Evolutionary conservation across 2,113 vertebrate species (phyloP).

Genomic region (Dolichallabes microphthalmus): DNA sequence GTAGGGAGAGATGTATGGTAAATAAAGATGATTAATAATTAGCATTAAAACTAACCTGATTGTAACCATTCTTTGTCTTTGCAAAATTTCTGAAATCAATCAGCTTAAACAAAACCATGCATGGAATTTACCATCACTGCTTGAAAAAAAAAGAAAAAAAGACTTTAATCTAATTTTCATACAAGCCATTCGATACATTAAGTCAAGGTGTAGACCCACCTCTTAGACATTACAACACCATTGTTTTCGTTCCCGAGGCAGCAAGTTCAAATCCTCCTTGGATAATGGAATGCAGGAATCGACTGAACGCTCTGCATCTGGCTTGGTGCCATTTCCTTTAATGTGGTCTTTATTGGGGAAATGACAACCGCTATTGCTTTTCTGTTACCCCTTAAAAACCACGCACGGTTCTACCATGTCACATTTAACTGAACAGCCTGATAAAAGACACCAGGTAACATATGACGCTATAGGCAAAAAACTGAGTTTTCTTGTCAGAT

Average conservation of each 20-base stretch:
- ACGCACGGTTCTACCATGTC: background rate
- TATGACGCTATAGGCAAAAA: background rate
- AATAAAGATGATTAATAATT: background rate
- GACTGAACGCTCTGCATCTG: background rate
- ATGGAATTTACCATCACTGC: background rate
- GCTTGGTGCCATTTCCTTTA: constrained; percentile 8
- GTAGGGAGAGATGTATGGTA: background rate
- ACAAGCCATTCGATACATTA: constrained; percentile 23
- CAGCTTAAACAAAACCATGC: constrained; percentile 11
- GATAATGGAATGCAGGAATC: constrained; percentile 1
- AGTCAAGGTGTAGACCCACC: constrained; percentile 22
- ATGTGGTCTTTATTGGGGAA: background rate
- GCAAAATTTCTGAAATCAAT: background rate
- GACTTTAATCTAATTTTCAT: constrained; percentile 33
- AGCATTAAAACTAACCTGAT: background rate
- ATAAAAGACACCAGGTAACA: background rate
- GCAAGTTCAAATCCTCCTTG: constrained; percentile 3
- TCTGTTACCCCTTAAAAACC: background rate
- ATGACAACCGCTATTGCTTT: constrained; percentile 17
- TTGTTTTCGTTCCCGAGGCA: constrained; percentile 28
- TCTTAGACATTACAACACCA: background rate
- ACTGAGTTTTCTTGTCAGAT: no score
- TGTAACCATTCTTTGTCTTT: background rate
- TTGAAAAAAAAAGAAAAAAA: background rate
- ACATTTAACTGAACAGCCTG: constrained; percentile 15